Percentiles rank a stretch among this genome's conserved stretches.
Conservation (phyloP, 2,888 invertebrate species). For the Argyra leucocephala region DNA sequence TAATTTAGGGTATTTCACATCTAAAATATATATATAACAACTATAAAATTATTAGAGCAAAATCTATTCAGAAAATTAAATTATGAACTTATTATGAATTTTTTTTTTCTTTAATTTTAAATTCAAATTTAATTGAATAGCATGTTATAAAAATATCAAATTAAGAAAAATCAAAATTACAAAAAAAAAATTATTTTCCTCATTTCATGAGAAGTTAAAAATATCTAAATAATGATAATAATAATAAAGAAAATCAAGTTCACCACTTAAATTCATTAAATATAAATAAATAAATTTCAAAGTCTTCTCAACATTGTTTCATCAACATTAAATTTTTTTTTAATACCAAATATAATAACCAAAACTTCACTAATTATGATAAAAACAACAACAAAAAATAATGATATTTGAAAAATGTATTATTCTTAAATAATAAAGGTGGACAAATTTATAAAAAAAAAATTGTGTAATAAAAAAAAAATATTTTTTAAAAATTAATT, state of each 20-base stretch:
- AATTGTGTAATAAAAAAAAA: too few relatives aligned
- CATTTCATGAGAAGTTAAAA: neutral
- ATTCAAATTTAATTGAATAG: neutral
- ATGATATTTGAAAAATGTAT: too few relatives aligned
- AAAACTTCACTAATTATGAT: too few relatives aligned
- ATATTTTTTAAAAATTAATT: too few relatives aligned
- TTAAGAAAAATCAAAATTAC: neutral
- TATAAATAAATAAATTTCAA: neutral
- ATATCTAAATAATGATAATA: neutral
- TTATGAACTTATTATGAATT: neutral
- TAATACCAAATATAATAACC: too few relatives aligned
- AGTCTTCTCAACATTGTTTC: conserved; percentile 1
- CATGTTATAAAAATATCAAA: neutral
- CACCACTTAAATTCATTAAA: neutral
- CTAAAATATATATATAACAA: neutral
- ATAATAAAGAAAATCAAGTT: neutral
- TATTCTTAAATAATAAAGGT: too few relatives aligned
- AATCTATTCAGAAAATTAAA: neutral
- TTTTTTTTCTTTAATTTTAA: too few relatives aligned
- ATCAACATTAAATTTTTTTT: neutral
- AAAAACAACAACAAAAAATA: too few relatives aligned
- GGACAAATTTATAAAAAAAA: too few relatives aligned
- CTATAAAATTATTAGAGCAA: neutral
- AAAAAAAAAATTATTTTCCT: neutral
- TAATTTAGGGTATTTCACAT: neutral